Evolutionary conservation across 2,797 vertebrate genomes (phyloP), one percentile per base, ranked within the genome.

Genomic region (Pagetopsis macropterus): DNA sequence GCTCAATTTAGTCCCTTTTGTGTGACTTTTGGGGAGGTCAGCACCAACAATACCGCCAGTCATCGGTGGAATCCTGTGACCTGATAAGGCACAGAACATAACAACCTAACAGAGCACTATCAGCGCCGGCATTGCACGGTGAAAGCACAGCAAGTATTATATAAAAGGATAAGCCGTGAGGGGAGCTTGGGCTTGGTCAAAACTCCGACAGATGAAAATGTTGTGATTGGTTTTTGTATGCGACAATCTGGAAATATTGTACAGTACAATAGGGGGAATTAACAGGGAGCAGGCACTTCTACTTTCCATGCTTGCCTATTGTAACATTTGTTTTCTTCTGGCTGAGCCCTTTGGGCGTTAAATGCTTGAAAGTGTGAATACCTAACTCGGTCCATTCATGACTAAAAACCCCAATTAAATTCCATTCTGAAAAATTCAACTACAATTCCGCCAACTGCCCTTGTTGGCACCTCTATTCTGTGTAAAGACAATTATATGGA

Each of bases 11-110:
- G 67, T 59, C 79, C 46, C 68, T 69, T 79, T 79, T 85, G 81
- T 79, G 78, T 71, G 82, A 88, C 86, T 90, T 91, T 88, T 77
- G 46, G 67, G 66, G 86, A 89, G 92, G 89, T 92, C 91, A 88
- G 72, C 12, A 13, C 44, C 64, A 58, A 88, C 84, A 90, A 89
- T 85, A 45, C 37, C n/a, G 12, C 58, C 31, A 1, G 78, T 72
- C 77, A 86, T 89, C 73, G 0, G 86, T 37, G 88, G 87, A 79
- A 76, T 84, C 82, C 68, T 71, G 61, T 69, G 68, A 86, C 79
- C 85, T 8, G 82, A 89, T 89, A 86, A 89, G 75, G 81, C 58
- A 8, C 21, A 5, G 68, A 73, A 81, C 74, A 84, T 81, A 88
- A 88, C 88, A 81, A 62, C 73, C 66, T 68, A 68, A 68, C 72